Evolutionary conservation across 2,797 vertebrate genomes (phyloP), one percentile per base, ranked within the genome.

Genomic region (Arrhamphus sclerolepis): DNA sequence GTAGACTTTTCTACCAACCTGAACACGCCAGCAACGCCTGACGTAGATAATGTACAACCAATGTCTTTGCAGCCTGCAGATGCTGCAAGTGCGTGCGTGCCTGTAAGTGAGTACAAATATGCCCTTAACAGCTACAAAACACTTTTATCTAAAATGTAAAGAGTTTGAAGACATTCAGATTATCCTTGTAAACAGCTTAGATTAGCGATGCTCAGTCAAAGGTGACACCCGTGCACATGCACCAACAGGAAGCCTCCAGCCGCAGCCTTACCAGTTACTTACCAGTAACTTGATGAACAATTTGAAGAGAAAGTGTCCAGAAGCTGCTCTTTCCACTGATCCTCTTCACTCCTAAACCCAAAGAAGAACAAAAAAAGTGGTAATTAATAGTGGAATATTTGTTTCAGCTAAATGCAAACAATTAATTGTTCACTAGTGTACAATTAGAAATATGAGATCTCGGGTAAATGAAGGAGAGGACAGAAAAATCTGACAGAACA

Each of bases 261-360:
- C 16, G 13, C 24, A 64, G 47, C 0, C 78, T 80, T 78, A 87
- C 81, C 81, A 18, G 56, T 42, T 52, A 56, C 24, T n/a, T n/a
- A n/a, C n/a, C n/a, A n/a, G n/a, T n/a, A n/a, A n/a, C 14, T 56
- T 42, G 31, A 56, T 20, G 17, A 53, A 24, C 16, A 22, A 47
- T 17, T 26, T 16, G 43, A 54, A 50, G 67, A 38, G 31, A 31
- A 21, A 48, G 48, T 4, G 50, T 53, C 62, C 53, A 17, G 56
- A 74, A 2, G 59, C 17, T 52, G 62, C 31, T 62, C 4, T 21
- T 13, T 64, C 34, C 39, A 5, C 49, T n/a, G 20, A 52, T 28
- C 22, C 43, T 34, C n/a, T 34, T 64, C 56, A 60, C 39, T 42
- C 68, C 83, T 82, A 54, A 10, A 66, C 3, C 66, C 22, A 74